These are phyloP conservation scores for Pseudopodoces humilis DNA, from an alignment of 2,113 vertebrate genomes.

Conservation along the genomic window DNA sequence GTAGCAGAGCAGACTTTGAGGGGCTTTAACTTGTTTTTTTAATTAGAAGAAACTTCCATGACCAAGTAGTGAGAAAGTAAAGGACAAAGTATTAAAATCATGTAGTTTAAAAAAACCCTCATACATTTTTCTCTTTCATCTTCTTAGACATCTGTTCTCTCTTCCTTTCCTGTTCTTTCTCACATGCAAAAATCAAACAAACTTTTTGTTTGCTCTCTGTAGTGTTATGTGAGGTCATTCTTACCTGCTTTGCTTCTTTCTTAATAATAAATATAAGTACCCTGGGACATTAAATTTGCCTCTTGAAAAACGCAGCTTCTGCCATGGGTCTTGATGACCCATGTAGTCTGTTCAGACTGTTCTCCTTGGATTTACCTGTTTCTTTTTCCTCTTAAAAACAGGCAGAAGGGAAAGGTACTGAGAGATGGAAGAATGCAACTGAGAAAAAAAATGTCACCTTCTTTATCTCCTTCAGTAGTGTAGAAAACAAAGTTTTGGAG, in stretches of 20 bases:
- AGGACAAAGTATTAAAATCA: background rate
- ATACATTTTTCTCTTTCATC: background rate
- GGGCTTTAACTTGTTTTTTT: background rate
- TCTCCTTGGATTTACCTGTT: background rate
- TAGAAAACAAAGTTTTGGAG: background rate
- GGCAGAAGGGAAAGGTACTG: background rate
- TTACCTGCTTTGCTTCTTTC: background rate
- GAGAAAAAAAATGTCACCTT: background rate
- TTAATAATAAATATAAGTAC: background rate
- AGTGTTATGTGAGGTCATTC: background rate
- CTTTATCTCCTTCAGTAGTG: background rate
- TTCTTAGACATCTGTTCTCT: background rate
- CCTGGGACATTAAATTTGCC: background rate
- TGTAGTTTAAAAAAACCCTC: background rate
- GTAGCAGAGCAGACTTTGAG: background rate
- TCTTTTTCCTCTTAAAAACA: background rate
- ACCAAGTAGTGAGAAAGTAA: background rate
- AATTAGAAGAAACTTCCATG: background rate
- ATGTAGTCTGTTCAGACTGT: background rate
- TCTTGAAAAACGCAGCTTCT: background rate
- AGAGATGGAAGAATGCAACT: background rate
- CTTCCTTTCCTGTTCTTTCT: background rate
- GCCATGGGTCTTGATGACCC: background rate
- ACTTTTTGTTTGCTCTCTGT: background rate
- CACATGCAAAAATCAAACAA: background rate